Percentiles rank a stretch among this genome's conserved stretches.
phyloP scores from a whole-genome alignment of 2,113 vertebrate species.

The Carettochelys insculpta region DNA sequence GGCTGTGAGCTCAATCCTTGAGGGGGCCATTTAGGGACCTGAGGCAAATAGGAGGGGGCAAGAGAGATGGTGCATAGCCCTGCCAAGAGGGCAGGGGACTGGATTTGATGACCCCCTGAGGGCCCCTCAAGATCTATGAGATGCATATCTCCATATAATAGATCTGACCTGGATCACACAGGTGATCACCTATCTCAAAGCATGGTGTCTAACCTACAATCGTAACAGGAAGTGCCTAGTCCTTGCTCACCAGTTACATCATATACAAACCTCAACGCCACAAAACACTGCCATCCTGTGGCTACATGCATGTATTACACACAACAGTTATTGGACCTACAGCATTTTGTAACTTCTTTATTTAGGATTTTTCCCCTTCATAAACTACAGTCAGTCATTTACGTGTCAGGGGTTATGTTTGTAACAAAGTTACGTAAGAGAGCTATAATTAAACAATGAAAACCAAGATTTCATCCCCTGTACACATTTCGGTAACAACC shows the following conservation, averaged over 20 bases:
- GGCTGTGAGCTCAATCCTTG: too few relatives aligned
- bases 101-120: too few relatives aligned
- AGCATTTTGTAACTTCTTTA: neutral
- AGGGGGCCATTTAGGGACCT: too few relatives aligned
- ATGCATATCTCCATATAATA: too few relatives aligned
- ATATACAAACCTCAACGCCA: neutral
- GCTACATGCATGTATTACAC: neutral
- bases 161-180: neutral
- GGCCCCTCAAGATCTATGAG: too few relatives aligned
- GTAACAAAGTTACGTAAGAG: neutral
- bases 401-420: neutral
- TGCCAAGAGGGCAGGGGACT: too few relatives aligned
- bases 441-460: neutral
- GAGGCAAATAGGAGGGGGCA: too few relatives aligned
- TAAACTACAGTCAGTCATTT: neutral
- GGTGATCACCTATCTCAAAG: neutral
- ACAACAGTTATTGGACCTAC: neutral
- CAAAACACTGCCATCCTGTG: slow-evolving; percentile 55
- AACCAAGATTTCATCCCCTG: neutral
- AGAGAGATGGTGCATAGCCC: too few relatives aligned
- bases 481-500: neutral
- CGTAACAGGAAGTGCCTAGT: neutral
- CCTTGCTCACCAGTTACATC: neutral
- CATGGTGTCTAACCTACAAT: slow-evolving; percentile 9
- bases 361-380: neutral